Base-by-base conservation (phyloP, 2,797 vertebrate genomes). In the Hydrolagus colliei region DNA sequence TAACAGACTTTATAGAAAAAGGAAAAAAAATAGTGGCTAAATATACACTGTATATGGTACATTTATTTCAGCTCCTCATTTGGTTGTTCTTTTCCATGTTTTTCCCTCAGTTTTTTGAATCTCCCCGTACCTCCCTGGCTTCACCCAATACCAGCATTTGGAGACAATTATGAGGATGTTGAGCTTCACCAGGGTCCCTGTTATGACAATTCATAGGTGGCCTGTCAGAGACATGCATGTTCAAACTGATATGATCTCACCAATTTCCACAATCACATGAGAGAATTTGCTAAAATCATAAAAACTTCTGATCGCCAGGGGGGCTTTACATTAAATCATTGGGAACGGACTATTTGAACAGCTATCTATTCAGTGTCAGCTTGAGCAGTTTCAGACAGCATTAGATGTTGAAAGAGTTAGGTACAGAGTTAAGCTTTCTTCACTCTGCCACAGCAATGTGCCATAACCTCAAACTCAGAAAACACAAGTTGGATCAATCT, bases 101-200 rank as follows among this genome's bases (percentile, higher is more conserved):
- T 82, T 32, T 32, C 35, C 78, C 27, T 71, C 41, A 71, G 65
- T 84, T 71, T 82, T 82, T 16, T 84, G 41, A 84, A 35, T 84
- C 65, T 71, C 79, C 41, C 41, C 32, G 68, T 35, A 3, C 65
- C 22, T 67, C 27, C 41, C 79, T 84, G 32, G 41, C 13, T 71
- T 63, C 32, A 20, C 65, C 4, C 22, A 16, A 27, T 68, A 41
- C 27, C 79, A 67, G 32, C 35, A 16, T 71, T 18, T 71, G 65
- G 65, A 52, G 41, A 52, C 41, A 6, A 52, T 52, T 52, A 6
- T 52, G 41, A 52, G 41, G 41, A 52, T 52, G 6, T 52, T 52
- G 6, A 52, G 41, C 41, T 52, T 52, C 41, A 52, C 41, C 41
- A 52, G 41, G 1, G 27, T 27, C 27, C 27, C 27, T 27, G 27